Percentiles rank a stretch among this genome's conserved stretches.
Evolutionary conservation across 2,888 invertebrate species (phyloP).

Genomic region (Morpho deidamia): DNA sequence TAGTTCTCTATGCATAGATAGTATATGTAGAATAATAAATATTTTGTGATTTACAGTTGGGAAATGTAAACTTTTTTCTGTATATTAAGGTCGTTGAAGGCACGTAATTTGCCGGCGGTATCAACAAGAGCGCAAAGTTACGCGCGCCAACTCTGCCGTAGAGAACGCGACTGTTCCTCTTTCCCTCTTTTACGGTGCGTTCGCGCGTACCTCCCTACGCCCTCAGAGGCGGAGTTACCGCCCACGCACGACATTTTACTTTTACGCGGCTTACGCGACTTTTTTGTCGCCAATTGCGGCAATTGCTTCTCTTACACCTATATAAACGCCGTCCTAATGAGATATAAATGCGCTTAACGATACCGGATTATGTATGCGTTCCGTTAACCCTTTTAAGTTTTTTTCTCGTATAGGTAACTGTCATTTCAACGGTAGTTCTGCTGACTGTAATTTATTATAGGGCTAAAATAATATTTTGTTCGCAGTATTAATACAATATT

Average conservation of each 20-base stretch:
- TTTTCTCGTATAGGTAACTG: no score
- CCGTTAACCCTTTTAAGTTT: conserved; percentile 19
- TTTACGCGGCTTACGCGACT: conserved; percentile 35
- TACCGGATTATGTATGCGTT: conserved; percentile 17
- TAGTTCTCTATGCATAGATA: no score
- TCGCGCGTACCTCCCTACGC: conserved; percentile 66
- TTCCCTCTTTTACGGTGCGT: conserved; percentile 50
- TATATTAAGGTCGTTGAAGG: conserved; percentile 16
- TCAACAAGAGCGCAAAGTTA: conserved; percentile 32
- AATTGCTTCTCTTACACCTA: conserved; percentile 47
- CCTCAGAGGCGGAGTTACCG: conserved; percentile 54
- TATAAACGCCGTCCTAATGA: conserved; percentile 61
- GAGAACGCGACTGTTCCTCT: conserved; percentile 67
- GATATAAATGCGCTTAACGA: conserved; percentile 66
- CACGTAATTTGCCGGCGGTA: conserved; percentile 31
- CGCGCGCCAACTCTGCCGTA: conserved; percentile 65
- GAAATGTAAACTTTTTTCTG: background rate
- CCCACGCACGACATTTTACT: conserved; percentile 34
- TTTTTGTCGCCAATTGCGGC: conserved; percentile 24
- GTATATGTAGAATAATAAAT: no score
- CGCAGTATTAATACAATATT: no score
- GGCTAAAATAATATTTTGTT: no score
- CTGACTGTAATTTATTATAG: no score
- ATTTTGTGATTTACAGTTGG: no score
- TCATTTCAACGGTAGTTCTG: no score